A percentile compares a stretch with the other conserved stretches of the same genome.
phyloP scores from a whole-genome alignment of 2,888 invertebrate genomes.

The Hipparchia semele region DNA sequence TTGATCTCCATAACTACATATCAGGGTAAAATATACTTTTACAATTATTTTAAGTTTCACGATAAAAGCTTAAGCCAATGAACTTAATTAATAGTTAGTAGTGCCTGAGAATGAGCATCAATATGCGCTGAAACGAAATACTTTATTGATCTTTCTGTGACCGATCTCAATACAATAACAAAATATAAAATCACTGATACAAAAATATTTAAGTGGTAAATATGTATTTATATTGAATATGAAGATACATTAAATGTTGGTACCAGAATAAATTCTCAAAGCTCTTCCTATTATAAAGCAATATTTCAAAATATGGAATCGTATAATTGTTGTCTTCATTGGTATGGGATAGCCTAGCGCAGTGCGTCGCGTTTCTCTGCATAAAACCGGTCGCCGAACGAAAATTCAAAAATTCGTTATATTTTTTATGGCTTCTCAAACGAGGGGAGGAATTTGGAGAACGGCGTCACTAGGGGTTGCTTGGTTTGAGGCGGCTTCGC shows the following conservation, averaged over 20 bases:
- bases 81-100: too few species aligned
- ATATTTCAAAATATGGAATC: conserved; percentile 28
- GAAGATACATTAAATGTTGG: not conserved
- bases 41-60: too few species aligned
- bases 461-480: conserved; percentile 77
- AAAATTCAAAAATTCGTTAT: conserved; percentile 79
- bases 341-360: conserved; percentile 31
- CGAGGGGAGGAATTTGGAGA: conserved; percentile 75
- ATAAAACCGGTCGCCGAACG: conserved; percentile 74
- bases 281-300: conserved; percentile 10
- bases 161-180: not conserved
- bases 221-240: not conserved
- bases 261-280: conserved; percentile 27
- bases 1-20: too few species aligned
- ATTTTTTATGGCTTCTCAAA: conserved; percentile 78
- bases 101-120: not conserved
- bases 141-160: not conserved
- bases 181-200: conserved; percentile 24
- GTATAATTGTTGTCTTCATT: conserved; percentile 8
- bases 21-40: too few species aligned
- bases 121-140: not conserved
- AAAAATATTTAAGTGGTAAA: conserved; percentile 4
- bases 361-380: conserved; percentile 45
- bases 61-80: too few species aligned
- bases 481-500: conserved; percentile 69